Base-by-base conservation (phyloP, 1,140 invertebrate species). In the Pseudomyrmex gracilis region DNA sequence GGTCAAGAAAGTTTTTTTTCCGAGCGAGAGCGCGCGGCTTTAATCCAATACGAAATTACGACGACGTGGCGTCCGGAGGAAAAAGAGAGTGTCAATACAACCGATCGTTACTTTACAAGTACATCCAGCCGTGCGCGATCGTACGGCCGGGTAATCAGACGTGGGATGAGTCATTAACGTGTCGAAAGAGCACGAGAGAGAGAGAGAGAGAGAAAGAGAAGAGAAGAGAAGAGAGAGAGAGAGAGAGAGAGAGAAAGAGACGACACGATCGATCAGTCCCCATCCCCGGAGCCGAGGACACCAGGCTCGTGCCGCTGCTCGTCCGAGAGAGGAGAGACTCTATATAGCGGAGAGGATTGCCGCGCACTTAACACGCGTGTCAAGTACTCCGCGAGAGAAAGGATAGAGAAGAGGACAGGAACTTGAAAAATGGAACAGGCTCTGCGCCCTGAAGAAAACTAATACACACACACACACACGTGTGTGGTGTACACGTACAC, bases 341-440 rank as follows among this genome's bases (percentile, higher is more conserved):
- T 60, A 12, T 57, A 49, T 13, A 90, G 87, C 85, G 86, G 82
- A 85, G n/a, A n/a, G 34, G 34, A 90, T 90, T 83, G 61, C 24
- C 58, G 78, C 70, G 64, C 84, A 89, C 88, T 90, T 86, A 67
- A 73, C 71, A 90, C 90, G 83, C 85, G 90, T 91, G 90, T 91
- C 91, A 89, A 92, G 87, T 90, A 85, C 82, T 82, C 66, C 68
- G 15, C 34, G 24, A 78, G 83, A 74, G 83, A 78, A 80, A 51
- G 68, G 85, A 68, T 83, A 84, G 85, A 17, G 47, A 49, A 74
- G 85, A 82, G 86, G 83, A 64, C 20, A 64, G 12, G 13, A 87
- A 90, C 85, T 90, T 84, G 82, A 87, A 86, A 91, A 92, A 63
- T 91, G 84, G 90, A 90, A 82, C 90, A 90, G 51, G 13, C 15